These are phyloP conservation scores for Pogonognathellus flavescens DNA, from an alignment of 1,140 invertebrate species.

Conservation along the genomic window DNA sequence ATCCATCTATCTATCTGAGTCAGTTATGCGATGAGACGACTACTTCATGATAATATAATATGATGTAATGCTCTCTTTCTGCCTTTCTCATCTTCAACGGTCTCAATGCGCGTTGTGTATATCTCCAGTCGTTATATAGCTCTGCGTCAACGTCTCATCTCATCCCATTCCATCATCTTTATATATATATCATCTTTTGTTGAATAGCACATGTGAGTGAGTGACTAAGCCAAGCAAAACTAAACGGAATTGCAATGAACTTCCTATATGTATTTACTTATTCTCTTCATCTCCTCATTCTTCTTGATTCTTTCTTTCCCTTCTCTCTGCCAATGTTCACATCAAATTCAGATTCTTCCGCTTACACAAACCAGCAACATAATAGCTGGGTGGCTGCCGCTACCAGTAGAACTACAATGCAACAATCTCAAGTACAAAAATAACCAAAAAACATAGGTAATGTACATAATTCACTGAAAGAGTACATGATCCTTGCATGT, in stretches of 20 bases:
- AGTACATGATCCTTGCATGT: too few relatives aligned
- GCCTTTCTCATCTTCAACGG: not conserved
- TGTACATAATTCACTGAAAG: too few relatives aligned
- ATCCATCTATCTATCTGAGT: conserved; percentile 57
- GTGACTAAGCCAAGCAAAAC: not conserved
- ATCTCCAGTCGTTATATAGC: too few relatives aligned
- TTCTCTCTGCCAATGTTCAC: not conserved
- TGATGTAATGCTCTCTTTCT: conserved; percentile 20
- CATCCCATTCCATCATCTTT: not conserved
- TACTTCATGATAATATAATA: conserved; percentile 24
- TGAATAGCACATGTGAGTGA: not conserved
- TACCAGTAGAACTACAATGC: too few relatives aligned
- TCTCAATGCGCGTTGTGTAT: not conserved
- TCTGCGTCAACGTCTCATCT: not conserved
- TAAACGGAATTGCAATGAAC: not conserved
- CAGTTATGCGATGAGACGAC: conserved; percentile 34
- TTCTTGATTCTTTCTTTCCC: not conserved
- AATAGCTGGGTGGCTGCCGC: too few relatives aligned
- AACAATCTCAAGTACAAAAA: too few relatives aligned
- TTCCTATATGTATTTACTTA: not conserved
- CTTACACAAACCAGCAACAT: not conserved
- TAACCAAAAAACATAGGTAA: too few relatives aligned
- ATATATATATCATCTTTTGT: not conserved
- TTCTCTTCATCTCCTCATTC: not conserved
- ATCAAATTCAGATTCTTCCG: not conserved